Percentiles rank a stretch among this genome's conserved stretches.
These are phyloP conservation scores for Clarias pachynema DNA, from an alignment of 2,797 vertebrate species.

Conservation along the genomic window DNA sequence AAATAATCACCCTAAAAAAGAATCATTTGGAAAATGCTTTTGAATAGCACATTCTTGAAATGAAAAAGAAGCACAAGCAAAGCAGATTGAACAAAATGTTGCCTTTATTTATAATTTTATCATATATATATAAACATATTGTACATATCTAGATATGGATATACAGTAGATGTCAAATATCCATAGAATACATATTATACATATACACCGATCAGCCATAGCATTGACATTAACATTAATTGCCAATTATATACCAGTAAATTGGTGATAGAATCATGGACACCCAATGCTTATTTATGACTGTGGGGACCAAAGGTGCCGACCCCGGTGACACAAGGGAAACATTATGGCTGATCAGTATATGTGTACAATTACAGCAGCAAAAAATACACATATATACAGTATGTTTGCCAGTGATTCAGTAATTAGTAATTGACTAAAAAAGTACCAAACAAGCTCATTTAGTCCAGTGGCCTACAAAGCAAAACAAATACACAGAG, in stretches of 20 bases:
- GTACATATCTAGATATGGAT: not conserved
- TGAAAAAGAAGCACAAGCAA: not conserved
- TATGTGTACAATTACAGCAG: conserved; percentile 20
- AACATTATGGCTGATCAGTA: no score
- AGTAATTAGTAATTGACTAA: not conserved
- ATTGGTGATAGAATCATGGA: no score
- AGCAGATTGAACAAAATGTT: not conserved
- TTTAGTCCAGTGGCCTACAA: conserved; percentile 60
- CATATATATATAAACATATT: not conserved
- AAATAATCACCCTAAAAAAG: not conserved
- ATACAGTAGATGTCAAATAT: not conserved
- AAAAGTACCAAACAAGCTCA: conserved; percentile 50
- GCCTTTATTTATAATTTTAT: not conserved
- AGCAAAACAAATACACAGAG: not conserved
- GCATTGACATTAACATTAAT: no score
- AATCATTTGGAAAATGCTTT: not conserved
- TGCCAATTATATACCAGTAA: no score
- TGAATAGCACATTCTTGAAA: not conserved
- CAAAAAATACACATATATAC: not conserved
- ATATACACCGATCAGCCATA: no score
- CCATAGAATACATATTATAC: no score
- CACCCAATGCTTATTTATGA: no score
- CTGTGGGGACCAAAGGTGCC: no score
- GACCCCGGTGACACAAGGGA: no score
- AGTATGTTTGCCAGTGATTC: not conserved